Evolutionary conservation across 2,113 vertebrate species (phyloP).

Genomic region (Grammomys surdaster): DNA sequence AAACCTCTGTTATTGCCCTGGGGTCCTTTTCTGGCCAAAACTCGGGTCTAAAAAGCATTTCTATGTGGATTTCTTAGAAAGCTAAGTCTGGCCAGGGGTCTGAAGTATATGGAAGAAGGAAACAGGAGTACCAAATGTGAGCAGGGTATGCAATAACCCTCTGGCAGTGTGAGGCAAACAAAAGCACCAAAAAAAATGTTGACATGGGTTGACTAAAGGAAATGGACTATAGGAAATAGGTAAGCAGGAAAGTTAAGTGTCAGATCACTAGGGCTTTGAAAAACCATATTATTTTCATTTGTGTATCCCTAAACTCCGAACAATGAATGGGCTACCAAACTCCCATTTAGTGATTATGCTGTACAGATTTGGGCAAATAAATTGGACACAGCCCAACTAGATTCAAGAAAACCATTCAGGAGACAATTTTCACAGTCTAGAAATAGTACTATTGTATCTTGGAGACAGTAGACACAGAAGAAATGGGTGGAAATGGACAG

Average conservation of each 20-base stretch:
- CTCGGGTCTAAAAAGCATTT: slow-evolving; percentile 36
- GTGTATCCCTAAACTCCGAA: background rate
- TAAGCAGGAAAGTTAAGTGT: background rate
- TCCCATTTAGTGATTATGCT: slow-evolving; percentile 29
- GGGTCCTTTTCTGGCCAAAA: background rate
- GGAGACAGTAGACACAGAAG: background rate
- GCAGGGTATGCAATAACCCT: background rate
- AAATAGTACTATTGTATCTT: background rate
- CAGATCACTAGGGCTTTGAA: background rate
- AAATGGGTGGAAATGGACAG: background rate
- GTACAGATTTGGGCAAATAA: background rate
- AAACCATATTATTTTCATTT: slow-evolving; percentile 43
- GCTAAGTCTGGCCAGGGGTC: slow-evolving; percentile 8
- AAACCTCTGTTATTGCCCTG: background rate
- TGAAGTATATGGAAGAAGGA: slow-evolving; percentile 42
- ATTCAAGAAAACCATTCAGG: slow-evolving; percentile 16
- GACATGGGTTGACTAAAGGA: background rate
- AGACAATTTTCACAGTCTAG: background rate
- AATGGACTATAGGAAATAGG: background rate
- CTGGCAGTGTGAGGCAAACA: background rate
- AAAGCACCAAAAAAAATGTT: background rate
- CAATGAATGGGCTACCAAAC: background rate
- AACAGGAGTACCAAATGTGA: background rate
- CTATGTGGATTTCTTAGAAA: slow-evolving; percentile 35
- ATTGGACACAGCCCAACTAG: background rate